Base-by-base conservation (phyloP, 1,140 invertebrate genomes). In the Xylocopa sonorina region DNA sequence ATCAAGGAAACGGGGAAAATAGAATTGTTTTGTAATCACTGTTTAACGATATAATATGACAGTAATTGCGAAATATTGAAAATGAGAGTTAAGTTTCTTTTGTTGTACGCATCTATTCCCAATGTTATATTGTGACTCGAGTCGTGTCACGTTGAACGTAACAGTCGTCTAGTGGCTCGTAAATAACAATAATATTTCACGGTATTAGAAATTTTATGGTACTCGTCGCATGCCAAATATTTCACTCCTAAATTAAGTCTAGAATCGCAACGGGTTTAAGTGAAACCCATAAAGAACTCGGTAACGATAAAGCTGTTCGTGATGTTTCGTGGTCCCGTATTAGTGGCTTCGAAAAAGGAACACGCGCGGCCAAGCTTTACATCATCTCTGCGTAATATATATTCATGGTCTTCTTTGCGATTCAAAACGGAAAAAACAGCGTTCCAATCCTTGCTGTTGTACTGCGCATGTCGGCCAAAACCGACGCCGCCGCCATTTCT, bases 171-270 rank as follows among this genome's bases (percentile, higher is more conserved):
- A 55, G 53, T 27, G 53, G 14, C 7, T 27, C 24, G 53, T 64
- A 64, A 64, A 46, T 43, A 41, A 12, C 3, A 41, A 38, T 14
- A 24, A 62, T 5, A 60, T 60, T 7, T 21, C 6, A 16, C 27
- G 3, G 43, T 0, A 6, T 27, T 1, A 29, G 24, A 43, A 64
- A 27, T 46, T 46, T 27, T 38, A 64, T 43, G 62, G 29, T 41
- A 64, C 18, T 29, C 9, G 7, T 14, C 16, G 14, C 24, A 64
- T 64, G 62, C 62, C 62, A 64, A 64, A n/a, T 64, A 64, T 64
- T 64, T 29, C 60, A n/a, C 16, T n/a, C 0, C 24, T 29, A 43
- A 64, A 64, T 64, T 43, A 24, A 64, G 9, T 16, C 34, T 5
- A 24, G 24, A 43, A 27, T 27, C 38, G 10, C 34, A 43, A 64